A percentile compares a stretch with the other conserved stretches of the same genome.
Conservation (phyloP, 2,888 invertebrate genomes). For the Lacanobia wlatinum region DNA sequence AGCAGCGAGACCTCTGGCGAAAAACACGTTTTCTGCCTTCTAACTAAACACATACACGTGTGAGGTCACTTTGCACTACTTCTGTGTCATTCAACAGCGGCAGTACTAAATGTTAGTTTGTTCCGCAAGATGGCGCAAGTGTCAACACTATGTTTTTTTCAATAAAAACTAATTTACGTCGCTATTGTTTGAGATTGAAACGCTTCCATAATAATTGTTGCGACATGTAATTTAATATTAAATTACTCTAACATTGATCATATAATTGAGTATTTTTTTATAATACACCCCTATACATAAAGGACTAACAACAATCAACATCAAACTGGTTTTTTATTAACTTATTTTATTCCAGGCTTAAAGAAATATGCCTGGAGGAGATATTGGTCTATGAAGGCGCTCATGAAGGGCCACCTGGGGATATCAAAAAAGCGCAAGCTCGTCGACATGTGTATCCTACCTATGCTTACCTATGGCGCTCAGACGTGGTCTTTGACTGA, state of each 20-base stretch:
- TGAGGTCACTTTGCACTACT: neutral
- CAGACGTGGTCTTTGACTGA: too few species aligned
- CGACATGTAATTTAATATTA: neutral
- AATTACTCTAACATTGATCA: neutral
- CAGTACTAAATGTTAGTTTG: neutral
- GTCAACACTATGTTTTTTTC: neutral
- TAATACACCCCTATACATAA: too few species aligned
- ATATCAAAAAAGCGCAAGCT: too few species aligned
- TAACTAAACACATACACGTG: neutral
- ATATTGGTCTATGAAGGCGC: too few species aligned
- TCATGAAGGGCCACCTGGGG: too few species aligned
- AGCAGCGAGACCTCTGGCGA: neutral
- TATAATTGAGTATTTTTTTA: neutral
- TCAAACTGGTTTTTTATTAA: too few species aligned
- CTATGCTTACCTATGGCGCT: too few species aligned
- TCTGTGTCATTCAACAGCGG: neutral
- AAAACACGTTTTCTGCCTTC: neutral
- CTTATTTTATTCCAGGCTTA: too few species aligned
- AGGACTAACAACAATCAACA: too few species aligned
- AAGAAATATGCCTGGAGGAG: too few species aligned
- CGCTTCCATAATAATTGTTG: neutral
- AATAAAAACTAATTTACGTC: neutral
- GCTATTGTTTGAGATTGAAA: neutral
- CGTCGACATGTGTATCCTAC: too few species aligned
- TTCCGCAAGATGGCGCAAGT: slow-evolving; percentile 31